These are phyloP conservation scores for Ianthella basta DNA, from an alignment of 37 sponge, comb jelly and placozoan genomes.

Conservation along the genomic window DNA sequence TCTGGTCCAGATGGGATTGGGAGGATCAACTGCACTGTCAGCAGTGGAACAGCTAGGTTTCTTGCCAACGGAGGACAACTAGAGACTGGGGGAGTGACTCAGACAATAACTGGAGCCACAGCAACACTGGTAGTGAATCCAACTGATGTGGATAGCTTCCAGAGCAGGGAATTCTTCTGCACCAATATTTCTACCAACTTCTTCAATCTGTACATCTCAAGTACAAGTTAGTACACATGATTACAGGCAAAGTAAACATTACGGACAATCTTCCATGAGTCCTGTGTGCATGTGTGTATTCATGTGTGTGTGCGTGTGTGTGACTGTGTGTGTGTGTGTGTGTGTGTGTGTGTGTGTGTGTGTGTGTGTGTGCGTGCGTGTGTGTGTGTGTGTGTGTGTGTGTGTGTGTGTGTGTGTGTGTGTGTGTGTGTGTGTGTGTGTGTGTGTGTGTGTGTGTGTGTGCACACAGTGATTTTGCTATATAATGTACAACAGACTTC, in stretches of 20 bases:
- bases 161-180: too few species aligned
- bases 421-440: constrained; percentile 42
- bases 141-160: too few species aligned
- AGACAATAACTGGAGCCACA: too few species aligned
- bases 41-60: too few species aligned
- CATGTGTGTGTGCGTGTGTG: neutral
- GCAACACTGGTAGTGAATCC: too few species aligned
- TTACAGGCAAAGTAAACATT: neutral
- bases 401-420: constrained; percentile 47
- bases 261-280: neutral
- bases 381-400: constrained; percentile 40
- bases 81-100: too few species aligned
- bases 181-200: too few species aligned
- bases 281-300: constrained; percentile 43
- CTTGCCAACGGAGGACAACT: too few species aligned
- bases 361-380: constrained; percentile 36
- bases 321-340: constrained; percentile 20
- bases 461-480: neutral
- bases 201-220: neutral
- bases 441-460: constrained; percentile 24
- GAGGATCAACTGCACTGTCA: too few species aligned
- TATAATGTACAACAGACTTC: constrained; percentile 10
- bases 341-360: constrained; percentile 30
- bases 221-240: neutral
- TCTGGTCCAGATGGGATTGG: too few species aligned